Percentiles rank a stretch among this genome's conserved stretches.
Conservation (phyloP, 1,140 invertebrate genomes). For the Drosophila neocordata region DNA sequence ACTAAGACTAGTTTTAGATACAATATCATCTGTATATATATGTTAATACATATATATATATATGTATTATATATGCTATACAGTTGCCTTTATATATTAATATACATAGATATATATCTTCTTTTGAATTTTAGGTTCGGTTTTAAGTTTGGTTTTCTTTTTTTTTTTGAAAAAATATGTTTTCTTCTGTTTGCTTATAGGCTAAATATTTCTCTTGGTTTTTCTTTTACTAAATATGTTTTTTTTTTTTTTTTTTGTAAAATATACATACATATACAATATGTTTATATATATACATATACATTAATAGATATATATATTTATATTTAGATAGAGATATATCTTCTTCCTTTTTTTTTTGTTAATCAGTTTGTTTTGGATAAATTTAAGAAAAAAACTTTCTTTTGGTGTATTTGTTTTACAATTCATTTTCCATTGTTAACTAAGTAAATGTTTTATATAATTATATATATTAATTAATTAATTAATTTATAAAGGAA, state of each 20-base stretch:
- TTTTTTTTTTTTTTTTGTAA: constrained; percentile 63
- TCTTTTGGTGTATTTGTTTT: constrained; percentile 24
- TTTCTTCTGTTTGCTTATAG: constrained; percentile 59
- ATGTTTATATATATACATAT: constrained; percentile 63
- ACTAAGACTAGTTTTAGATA: constrained; percentile 5
- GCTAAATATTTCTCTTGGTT: constrained; percentile 49
- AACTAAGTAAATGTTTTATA: constrained; percentile 28
- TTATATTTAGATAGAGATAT: constrained; percentile 73
- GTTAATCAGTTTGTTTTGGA: constrained; percentile 20
- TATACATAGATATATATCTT: constrained; percentile 19
- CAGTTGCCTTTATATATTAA: constrained; percentile 36
- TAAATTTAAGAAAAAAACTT: constrained; percentile 58
- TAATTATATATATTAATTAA: constrained; percentile 2
- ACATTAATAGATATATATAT: constrained; percentile 68
- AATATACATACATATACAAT: constrained; percentile 80
- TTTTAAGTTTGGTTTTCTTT: constrained; percentile 36
- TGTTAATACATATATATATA: constrained; percentile 20
- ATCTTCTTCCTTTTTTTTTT: constrained; percentile 1
- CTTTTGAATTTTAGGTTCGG: constrained; percentile 22
- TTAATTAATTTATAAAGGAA: background rate
- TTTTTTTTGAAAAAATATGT: constrained; percentile 78
- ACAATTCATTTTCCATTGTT: constrained; percentile 23
- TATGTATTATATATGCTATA: constrained; percentile 58
- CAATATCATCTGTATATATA: background rate
- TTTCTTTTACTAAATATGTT: constrained; percentile 58